Percentiles rank a stretch among this genome's conserved stretches.
These are phyloP conservation scores for Megalops atlanticus DNA, from an alignment of 2,113 vertebrate genomes.

Conservation along the genomic window DNA sequence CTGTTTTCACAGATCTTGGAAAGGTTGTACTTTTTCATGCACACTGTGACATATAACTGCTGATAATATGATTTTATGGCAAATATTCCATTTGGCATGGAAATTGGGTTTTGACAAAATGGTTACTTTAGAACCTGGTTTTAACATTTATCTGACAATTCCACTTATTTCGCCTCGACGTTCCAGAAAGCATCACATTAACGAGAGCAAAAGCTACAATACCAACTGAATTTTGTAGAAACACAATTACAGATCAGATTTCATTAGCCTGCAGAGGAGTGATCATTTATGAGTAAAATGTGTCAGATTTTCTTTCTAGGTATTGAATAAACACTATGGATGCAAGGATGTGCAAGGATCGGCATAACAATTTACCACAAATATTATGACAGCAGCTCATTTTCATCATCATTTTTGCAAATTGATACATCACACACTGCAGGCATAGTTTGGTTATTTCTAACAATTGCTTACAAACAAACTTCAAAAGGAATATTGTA, in stretches of 20 bases:
- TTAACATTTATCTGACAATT: constrained; percentile 44
- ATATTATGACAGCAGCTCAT: background rate
- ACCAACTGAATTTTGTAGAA: background rate
- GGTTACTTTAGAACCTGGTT: constrained; percentile 39
- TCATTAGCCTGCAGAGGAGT: background rate
- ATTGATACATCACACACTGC: too few species aligned
- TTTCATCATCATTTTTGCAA: constrained; percentile 2
- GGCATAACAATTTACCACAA: background rate
- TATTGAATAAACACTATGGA: too few species aligned
- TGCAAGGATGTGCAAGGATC: too few species aligned
- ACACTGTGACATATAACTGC: background rate
- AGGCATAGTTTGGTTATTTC: too few species aligned
- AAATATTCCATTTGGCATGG: constrained; percentile 41
- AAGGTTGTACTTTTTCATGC: background rate
- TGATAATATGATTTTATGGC: constrained; percentile 38
- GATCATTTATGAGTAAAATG: too few species aligned
- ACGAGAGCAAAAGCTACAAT: constrained; percentile 15
- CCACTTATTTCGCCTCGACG: constrained; percentile 35
- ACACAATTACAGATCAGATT: background rate
- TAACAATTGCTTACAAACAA: background rate
- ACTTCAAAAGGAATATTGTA: background rate
- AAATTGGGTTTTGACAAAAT: constrained; percentile 37
- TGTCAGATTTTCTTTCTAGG: too few species aligned
- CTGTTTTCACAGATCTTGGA: background rate
- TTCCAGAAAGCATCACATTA: constrained; percentile 15